Conservation (phyloP, 2,888 invertebrate genomes). For the Meteorus cinctellus region DNA sequence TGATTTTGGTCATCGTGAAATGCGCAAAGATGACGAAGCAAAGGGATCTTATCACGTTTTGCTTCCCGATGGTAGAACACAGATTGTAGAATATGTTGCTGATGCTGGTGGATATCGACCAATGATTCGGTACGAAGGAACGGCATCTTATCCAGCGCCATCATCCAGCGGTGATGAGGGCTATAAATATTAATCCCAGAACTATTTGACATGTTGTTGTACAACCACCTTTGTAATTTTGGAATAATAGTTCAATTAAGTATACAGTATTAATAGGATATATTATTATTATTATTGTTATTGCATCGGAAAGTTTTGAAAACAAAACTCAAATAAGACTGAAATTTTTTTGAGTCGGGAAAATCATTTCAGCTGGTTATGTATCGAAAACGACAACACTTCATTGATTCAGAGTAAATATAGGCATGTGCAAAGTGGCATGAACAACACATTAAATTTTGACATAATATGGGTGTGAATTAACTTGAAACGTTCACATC, state of each 20-base stretch:
- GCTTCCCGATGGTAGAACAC: slow-evolving; percentile 79
- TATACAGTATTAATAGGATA: neutral
- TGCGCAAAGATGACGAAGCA: slow-evolving; percentile 79
- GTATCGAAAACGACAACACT: no score
- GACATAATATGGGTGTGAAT: no score
- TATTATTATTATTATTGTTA: no score
- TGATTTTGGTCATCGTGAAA: slow-evolving; percentile 80
- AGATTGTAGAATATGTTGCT: slow-evolving; percentile 80
- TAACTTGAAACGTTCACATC: no score
- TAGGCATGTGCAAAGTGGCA: neutral
- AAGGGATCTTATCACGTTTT: slow-evolving; percentile 80
- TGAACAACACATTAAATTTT: no score
- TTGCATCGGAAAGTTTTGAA: no score
- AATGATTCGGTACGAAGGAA: slow-evolving; percentile 75
- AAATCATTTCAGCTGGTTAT: no score
- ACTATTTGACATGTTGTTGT: neutral
- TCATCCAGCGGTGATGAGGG: slow-evolving; percentile 57
- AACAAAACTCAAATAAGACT: no score
- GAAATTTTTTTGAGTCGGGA: no score
- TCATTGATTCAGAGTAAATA: neutral
- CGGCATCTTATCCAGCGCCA: slow-evolving; percentile 66
- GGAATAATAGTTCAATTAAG: neutral
- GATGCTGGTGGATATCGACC: slow-evolving; percentile 79
- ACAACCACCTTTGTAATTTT: neutral
- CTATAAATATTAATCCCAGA: slow-evolving; percentile 60